Evolutionary conservation across 1,140 invertebrate genomes (phyloP), one percentile per base, ranked within the genome.

Genomic region (Chlorops oryzae): DNA sequence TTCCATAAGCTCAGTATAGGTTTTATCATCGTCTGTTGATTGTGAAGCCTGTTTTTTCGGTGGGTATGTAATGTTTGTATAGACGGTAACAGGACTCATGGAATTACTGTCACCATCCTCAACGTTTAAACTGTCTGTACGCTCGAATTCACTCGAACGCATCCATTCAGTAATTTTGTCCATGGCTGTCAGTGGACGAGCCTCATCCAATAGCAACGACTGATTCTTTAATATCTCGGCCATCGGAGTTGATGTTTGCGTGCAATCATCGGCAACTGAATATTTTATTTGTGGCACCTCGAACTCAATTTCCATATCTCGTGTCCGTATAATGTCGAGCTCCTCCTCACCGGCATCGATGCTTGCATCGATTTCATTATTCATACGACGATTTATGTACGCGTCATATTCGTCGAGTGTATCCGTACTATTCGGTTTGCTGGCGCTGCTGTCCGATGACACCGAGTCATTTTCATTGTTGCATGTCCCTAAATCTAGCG

Each of bases 1-100:
- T 20, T 81, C 77, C 1, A 85, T 72, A 1, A 84, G 66, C 40
- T 82, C 80, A 56, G 81, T 78, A 5, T 82, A 74, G 12, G 79
- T 78, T 56, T 77, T 79, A 50, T 78, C 77, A 47, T 76, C 71
- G 4, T 75, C 66, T 4, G 64, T 25, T 23, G 61, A 55, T 34
- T 61, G 63, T 13, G 63, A 66, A 32, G 9, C 15, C 28, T 10
- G 15, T 10, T 65, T 63, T 35, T 62, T 59, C 0, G 63, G 64
- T 40, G 62, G 21, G 25, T 56, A 65, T 50, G 61, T 63, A 2
- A 63, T 58, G 44, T 63, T 65, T 10, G 63, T 65, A 5, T 61
- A 67, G 0, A 59, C 59, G 2, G 65, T 65, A 17, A 62, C 57
- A 21, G 63, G 63, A 6, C 59, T 68, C 6, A 50, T 7, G 3